Percentiles rank a stretch among this genome's conserved stretches.
phyloP scores from a whole-genome alignment of 2,888 invertebrate genomes.

The Margaritifera margaritifera region DNA sequence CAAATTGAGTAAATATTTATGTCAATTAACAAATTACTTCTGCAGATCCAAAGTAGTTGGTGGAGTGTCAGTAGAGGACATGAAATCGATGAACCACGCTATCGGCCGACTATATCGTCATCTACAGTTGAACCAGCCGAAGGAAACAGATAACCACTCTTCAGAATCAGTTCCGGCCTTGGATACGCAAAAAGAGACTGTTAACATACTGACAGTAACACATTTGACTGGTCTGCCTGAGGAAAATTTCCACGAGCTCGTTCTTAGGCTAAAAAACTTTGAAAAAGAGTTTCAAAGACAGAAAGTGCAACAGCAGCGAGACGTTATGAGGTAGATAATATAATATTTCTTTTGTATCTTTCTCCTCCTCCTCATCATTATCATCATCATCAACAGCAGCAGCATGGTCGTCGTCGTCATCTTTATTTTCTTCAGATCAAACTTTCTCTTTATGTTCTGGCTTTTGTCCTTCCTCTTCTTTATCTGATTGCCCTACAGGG shows the following conservation, averaged over 20 bases:
- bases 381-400: too few species aligned
- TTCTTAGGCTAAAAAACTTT: conserved; percentile 35
- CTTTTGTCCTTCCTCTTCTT: too few species aligned
- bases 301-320: conserved; percentile 34
- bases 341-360: too few species aligned
- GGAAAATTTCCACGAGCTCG: conserved; percentile 33
- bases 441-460: too few species aligned
- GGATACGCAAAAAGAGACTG: conserved; percentile 12
- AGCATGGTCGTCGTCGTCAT: too few species aligned
- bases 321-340: conserved; percentile 26
- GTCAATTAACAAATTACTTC: too few species aligned
- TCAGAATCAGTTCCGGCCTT: conserved; percentile 10
- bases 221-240: conserved; percentile 24
- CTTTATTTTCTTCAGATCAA: too few species aligned
- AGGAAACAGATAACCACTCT: conserved; percentile 14
- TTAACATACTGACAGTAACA: conserved; percentile 28
- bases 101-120: conserved; percentile 36
- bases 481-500: too few species aligned
- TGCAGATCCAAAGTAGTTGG: conserved; percentile 10
- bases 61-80: conserved; percentile 26
- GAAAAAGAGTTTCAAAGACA: conserved; percentile 42
- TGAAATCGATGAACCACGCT: conserved; percentile 29
- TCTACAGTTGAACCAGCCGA: conserved; percentile 26
- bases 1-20: too few species aligned
- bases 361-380: too few species aligned